phyloP scores from a whole-genome alignment of 2,888 invertebrate genomes.

The Andrena bucephala region DNA sequence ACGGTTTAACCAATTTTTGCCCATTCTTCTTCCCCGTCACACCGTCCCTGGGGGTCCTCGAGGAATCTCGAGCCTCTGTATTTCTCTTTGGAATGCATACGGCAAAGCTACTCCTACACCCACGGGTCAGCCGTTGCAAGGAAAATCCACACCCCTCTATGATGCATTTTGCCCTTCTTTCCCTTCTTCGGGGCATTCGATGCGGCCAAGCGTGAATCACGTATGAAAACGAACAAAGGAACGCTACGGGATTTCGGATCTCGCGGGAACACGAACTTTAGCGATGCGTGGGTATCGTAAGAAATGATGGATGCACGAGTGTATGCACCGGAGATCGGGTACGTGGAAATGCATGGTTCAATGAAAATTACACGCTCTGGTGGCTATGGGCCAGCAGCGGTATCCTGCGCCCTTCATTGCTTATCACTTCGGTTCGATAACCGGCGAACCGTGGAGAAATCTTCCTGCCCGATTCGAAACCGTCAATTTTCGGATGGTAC shows the following conservation, averaged over 20 bases:
- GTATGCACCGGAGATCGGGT: slow-evolving; percentile 22
- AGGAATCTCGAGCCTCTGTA: not conserved
- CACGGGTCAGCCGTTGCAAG: not conserved
- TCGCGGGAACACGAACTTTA: slow-evolving; percentile 21
- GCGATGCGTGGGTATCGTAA: slow-evolving; percentile 42
- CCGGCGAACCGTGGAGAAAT: slow-evolving; percentile 68
- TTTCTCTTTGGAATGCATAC: not conserved
- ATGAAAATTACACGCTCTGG: slow-evolving; percentile 59
- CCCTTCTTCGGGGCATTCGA: slow-evolving; percentile 14
- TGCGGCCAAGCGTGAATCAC: slow-evolving; percentile 67
- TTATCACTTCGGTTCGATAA: slow-evolving; percentile 68
- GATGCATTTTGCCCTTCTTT: not conserved
- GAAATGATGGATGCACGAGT: slow-evolving; percentile 27
- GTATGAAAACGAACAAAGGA: slow-evolving; percentile 33
- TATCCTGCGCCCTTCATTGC: slow-evolving; percentile 64
- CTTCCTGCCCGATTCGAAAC: slow-evolving; percentile 65
- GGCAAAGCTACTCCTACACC: not conserved
- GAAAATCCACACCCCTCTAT: not conserved
- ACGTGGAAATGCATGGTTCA: slow-evolving; percentile 60
- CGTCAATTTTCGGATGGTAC: slow-evolving; percentile 68
- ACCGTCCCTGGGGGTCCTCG: not conserved
- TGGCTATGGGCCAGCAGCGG: slow-evolving; percentile 52
- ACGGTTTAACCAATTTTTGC: too few species aligned
- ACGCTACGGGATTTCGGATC: slow-evolving; percentile 17
- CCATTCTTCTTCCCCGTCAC: not conserved